These are phyloP conservation scores for Dromius quadrimaculatus DNA, from an alignment of 2,888 invertebrate species.

Conservation along the genomic window DNA sequence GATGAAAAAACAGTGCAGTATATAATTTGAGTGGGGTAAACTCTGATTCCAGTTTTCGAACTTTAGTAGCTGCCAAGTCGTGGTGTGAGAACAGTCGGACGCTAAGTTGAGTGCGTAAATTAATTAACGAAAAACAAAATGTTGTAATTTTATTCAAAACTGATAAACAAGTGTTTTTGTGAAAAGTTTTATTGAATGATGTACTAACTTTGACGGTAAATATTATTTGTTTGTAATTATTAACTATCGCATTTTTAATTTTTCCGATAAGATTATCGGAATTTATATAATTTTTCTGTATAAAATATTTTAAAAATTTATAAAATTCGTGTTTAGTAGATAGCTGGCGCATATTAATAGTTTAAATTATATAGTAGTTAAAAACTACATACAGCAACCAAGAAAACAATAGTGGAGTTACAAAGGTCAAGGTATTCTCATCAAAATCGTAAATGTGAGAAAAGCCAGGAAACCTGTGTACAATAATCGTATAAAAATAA, in stretches of 20 bases:
- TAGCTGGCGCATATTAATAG: conserved; percentile 35
- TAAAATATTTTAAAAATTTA: neutral
- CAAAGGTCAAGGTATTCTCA: conserved; percentile 47
- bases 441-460: conserved; percentile 48
- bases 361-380: conserved; percentile 47
- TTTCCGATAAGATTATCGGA: conserved; percentile 17
- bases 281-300: conserved; percentile 14
- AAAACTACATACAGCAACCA: conserved; percentile 37
- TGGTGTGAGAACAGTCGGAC: neutral
- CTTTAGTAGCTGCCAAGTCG: conserved; percentile 1
- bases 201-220: conserved; percentile 33
- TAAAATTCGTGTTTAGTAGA: neutral
- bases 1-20: conserved; percentile 19
- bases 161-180: conserved; percentile 1
- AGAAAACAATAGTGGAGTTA: conserved; percentile 44
- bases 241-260: conserved; percentile 9
- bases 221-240: conserved; percentile 14
- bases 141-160: conserved; percentile 20
- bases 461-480: conserved; percentile 36
- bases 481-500: conserved; percentile 34
- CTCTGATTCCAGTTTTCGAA: neutral
- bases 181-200: conserved; percentile 25
- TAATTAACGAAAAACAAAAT: conserved; percentile 10
- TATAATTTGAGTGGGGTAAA: neutral
- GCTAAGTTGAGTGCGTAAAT: conserved; percentile 1